These are phyloP conservation scores for Formica selysi DNA, from an alignment of 1,140 invertebrate species.

Conservation along the genomic window DNA sequence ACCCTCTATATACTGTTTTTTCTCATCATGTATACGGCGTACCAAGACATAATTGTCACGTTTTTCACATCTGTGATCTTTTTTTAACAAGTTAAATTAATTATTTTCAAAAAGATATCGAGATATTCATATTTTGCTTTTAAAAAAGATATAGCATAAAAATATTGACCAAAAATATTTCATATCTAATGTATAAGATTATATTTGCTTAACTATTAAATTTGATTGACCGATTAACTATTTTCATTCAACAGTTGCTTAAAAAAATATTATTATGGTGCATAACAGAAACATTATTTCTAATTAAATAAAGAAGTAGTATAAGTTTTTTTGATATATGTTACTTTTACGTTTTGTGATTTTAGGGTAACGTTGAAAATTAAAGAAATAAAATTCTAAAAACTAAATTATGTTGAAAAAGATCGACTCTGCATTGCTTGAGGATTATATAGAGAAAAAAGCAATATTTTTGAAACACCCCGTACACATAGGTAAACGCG, in stretches of 20 bases:
- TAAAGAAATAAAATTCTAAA: background rate
- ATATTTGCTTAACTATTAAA: background rate
- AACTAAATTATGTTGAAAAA: background rate
- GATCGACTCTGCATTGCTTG: background rate
- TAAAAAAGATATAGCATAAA: background rate
- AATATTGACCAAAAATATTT: background rate
- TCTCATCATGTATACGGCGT: constrained; percentile 21
- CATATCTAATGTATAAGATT: background rate
- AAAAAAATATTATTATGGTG: background rate
- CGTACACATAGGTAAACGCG: constrained; percentile 37
- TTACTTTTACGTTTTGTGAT: background rate
- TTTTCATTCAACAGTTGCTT: background rate
- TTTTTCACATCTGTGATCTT: background rate
- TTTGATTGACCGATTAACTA: background rate
- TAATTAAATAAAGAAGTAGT: background rate
- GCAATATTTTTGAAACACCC: constrained; percentile 32
- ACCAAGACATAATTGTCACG: background rate
- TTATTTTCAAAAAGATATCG: background rate
- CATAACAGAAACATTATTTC: background rate
- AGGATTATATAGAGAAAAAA: background rate
- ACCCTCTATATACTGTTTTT: background rate
- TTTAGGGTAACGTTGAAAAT: background rate
- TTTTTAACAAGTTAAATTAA: background rate
- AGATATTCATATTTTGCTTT: background rate
- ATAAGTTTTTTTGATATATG: background rate